Evolutionary conservation across 2,113 vertebrate genomes (phyloP), one percentile per base, ranked within the genome.

Genomic region (Epinephelus fuscoguttatus): DNA sequence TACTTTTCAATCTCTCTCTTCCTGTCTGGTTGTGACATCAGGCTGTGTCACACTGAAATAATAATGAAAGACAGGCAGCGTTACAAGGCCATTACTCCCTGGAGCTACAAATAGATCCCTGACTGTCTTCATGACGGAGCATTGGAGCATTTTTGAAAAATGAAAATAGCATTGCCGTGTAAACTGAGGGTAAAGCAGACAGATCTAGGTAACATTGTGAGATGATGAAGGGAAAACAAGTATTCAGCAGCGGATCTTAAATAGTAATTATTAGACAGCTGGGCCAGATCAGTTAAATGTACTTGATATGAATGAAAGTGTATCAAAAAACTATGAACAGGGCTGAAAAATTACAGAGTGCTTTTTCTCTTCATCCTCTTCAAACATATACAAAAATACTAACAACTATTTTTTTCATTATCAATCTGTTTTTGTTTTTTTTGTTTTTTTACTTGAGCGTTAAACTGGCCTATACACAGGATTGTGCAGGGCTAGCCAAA

Each of bases 1-100:
- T 40, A 33, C 70, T 66, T 67, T 49, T 87, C 80, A 77, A 23
- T 84, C 68, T 73, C 61, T 42, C 59, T 77, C 76, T 68, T 45
- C 50, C 69, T 45, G 73, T 84, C 71, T 75, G 70, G 53, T 62
- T 63, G 40, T 83, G 85, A 81, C 91, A 80, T 78, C 47, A 49
- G 27, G 30, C 62, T 74, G 81, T 82, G 89, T 87, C 83, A 76
- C 50, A 17, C 78, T 91, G 86, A 90, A 90, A 87, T 84, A 91
- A 85, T 87, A 80, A 89, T 78, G 85, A 86, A 86, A 71, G 79
- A 89, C 74, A 14, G 66, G 78, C 74, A 68, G 67, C 71, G 82
- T 60, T 69, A 84, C 76, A 75, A 75, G 84, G 81, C 67, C 68
- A 73, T 91, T 84, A 81, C 61, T 75, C 73, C 70, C 66, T 57